Base-by-base conservation (phyloP, 2,113 vertebrate species). In the Hucho hucho region DNA sequence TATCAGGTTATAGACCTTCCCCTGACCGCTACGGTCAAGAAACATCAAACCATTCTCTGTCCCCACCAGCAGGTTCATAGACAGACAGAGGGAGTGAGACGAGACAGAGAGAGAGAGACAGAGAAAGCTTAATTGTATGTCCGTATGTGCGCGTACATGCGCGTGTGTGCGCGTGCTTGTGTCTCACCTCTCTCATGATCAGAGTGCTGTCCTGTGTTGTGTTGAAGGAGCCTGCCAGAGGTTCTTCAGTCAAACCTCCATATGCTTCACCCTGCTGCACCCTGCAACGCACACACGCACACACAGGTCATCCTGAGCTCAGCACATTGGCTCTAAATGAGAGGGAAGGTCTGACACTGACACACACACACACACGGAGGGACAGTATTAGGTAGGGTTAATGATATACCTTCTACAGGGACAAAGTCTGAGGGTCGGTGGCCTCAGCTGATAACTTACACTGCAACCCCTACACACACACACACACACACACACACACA, bases 1-100 rank as follows among this genome's bases (percentile, higher is more conserved):
- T 91, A 99, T 98, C 64, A 98, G 94, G 87, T 96, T 98, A 84
- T 99, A 99, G 70, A 99, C 97, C 87, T 98, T 98, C 68, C 97
- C 97, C 85, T 99, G 97, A n/a, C 97, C 97, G 0, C 97, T 99
- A 9, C 97, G 92, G 82, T 99, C 97, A 79, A 99, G 89, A 84
- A 99, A 91, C 97, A 98, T 98, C 76, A 99, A 91, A 56, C 97
- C 97, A 0, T 98, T 98, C 88, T 99, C 97, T 0, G 97, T 99
- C 77, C 97, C 97, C 83, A 99, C 97, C 81, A 99, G 89, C 73
- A 99, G 94, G 79, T 99, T 98, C 72, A 98, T n/a, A n/a, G n/a
- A n/a, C n/a, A 2, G 25, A 26, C 1, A 26, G 25, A 26, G 25
- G 5, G 28, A 29, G 28, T 4, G 28, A 29, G 28, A 29, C 4